phyloP scores from a whole-genome alignment of 1,140 invertebrate species.

The Hyles vespertilio region DNA sequence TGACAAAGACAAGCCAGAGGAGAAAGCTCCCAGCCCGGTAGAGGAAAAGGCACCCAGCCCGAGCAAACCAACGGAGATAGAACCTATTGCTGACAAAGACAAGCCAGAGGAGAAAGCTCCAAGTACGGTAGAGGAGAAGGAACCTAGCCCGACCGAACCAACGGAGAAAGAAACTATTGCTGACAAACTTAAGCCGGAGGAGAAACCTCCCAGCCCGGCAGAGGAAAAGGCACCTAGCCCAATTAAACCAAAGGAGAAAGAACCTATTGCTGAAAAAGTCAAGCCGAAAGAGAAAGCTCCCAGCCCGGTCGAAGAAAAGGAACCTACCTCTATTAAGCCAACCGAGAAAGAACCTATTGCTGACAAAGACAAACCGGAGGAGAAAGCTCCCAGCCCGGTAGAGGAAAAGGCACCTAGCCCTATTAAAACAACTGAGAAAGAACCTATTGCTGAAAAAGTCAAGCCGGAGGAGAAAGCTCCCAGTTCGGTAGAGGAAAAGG shows the following conservation, averaged over 20 bases:
- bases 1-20: neutral
- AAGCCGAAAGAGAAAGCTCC: slow-evolving; percentile 5
- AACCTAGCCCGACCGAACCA: neutral
- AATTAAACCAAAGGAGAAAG: slow-evolving; percentile 15
- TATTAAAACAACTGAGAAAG: no score
- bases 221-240: neutral
- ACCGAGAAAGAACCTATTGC: slow-evolving; percentile 10
- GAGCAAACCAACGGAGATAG: no score
- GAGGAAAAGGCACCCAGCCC: neutral
- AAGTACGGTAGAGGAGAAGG: neutral
- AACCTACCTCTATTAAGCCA: no score
- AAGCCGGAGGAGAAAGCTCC: no score
- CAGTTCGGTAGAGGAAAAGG: no score
- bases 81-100: slow-evolving; percentile 7
- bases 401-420: slow-evolving; percentile 3
- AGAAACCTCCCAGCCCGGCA: neutral
- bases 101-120: neutral
- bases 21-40: neutral
- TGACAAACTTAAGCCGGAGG: neutral
- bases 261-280: neutral
- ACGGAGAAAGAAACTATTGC: no score
- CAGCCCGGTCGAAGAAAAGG: no score
- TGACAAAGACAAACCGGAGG: slow-evolving; percentile 5
- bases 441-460: no score
- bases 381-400: slow-evolving; percentile 6